Evolutionary conservation across 1,140 invertebrate genomes (phyloP), one percentile per base, ranked within the genome.

Genomic region (Drosophila takahashii): DNA sequence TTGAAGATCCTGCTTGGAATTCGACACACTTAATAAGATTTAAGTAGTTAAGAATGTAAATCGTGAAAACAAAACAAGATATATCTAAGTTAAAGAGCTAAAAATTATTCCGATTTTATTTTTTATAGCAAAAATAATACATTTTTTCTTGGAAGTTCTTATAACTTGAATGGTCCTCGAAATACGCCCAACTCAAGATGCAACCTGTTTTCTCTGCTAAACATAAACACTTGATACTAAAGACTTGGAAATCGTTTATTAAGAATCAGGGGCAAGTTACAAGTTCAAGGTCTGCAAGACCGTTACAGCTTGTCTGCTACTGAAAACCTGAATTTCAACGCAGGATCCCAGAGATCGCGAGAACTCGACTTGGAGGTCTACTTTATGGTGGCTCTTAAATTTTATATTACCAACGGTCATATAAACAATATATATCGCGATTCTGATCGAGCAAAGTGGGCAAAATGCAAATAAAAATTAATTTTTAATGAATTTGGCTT

Each of bases 261-360:
- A 3, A 41, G 47, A 72, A 67, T 44, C 59, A 52, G 53, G 58
- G 66, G 16, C 79, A 75, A 75, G 69, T 59, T 26, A 58, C 71
- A 76, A 83, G 81, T 85, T 85, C 81, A 85, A 85, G 81, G 81
- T 73, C 81, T 77, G 41, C 15, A 45, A 29, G 37, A 67, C 60
- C 59, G 70, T 65, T 74, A 75, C 52, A 75, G 39, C n/a, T 42
- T 22, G 13, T 15, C n/a, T 16, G 45, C 52, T 48, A 34, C 48
- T 56, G 34, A 11, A 75, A 75, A 75, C 71, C 58, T 52, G 72
- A 75, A 57, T 51, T 36, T 0, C 16, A 16, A 26, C 41, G 0
- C 60, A 69, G 61, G 41, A 45, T 36, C 32, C 27, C 36, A 34
- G n/a, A 27, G 13, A 37, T 53, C 36, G 66, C 51, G 53, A 77